These are phyloP conservation scores for Heliconius ethilla DNA, from an alignment of 2,888 invertebrate genomes.

Conservation along the genomic window DNA sequence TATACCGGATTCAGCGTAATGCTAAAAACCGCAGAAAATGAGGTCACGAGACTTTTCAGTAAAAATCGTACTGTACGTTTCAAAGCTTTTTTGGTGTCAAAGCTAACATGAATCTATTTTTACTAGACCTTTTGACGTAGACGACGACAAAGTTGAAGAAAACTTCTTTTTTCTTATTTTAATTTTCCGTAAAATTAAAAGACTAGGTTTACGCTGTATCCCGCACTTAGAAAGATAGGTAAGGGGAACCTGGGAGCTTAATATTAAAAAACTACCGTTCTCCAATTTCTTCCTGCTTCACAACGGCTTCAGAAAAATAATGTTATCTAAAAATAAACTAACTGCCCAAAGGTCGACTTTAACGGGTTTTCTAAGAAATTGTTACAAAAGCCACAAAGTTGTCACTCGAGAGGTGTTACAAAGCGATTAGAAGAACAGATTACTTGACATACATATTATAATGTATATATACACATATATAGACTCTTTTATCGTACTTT, in stretches of 20 bases:
- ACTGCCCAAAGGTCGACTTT: no score
- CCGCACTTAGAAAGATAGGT: no score
- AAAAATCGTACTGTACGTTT: not conserved
- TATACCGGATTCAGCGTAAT: not conserved
- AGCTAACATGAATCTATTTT: not conserved
- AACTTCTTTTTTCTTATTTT: not conserved
- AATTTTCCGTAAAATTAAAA: not conserved
- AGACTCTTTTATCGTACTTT: slow-evolving; percentile 10
- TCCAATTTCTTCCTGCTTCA: no score
- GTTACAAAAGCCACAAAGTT: not conserved
- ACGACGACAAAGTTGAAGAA: not conserved
- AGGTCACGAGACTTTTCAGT: slow-evolving; percentile 5
- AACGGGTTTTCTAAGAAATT: not conserved
- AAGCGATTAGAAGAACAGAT: slow-evolving; percentile 23
- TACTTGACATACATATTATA: slow-evolving; percentile 15
- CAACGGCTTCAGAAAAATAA: no score
- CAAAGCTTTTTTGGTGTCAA: slow-evolving; percentile 2
- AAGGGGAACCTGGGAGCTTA: no score
- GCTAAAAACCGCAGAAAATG: not conserved
- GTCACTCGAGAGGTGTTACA: slow-evolving; percentile 17
- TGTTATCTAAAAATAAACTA: not conserved
- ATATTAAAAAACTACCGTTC: no score
- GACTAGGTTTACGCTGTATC: not conserved
- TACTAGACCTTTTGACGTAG: slow-evolving; percentile 5
- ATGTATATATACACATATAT: not conserved